phyloP scores from a whole-genome alignment of 2,888 invertebrate species.

The Prosapia bicincta region DNA sequence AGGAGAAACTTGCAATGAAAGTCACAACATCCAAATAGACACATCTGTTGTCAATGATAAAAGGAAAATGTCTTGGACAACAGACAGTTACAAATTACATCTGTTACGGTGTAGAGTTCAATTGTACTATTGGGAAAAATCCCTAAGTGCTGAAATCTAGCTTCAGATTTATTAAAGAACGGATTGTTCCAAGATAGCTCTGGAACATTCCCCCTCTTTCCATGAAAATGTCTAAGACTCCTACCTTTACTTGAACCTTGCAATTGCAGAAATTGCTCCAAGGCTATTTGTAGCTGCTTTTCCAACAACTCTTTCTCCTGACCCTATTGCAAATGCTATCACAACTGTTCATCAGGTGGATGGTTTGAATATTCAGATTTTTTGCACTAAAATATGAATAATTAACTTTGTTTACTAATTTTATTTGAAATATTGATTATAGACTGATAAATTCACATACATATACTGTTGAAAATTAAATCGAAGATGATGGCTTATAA shows the following conservation, averaged over 20 bases:
- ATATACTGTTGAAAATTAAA: constrained; percentile 3
- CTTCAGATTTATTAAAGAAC: constrained; percentile 11
- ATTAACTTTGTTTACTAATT: no score
- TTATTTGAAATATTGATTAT: no score
- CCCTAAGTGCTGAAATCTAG: constrained; percentile 6
- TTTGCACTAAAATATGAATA: no score
- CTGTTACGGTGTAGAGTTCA: neutral
- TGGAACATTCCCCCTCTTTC: constrained; percentile 9
- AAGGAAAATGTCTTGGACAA: constrained; percentile 11
- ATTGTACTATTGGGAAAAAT: constrained; percentile 14
- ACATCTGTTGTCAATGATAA: constrained; percentile 3
- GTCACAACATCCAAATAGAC: no score
- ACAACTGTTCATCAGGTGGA: no score
- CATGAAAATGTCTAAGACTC: constrained; percentile 4
- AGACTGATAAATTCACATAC: no score
- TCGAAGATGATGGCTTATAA: constrained; percentile 5
- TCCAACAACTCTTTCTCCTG: constrained; percentile 8
- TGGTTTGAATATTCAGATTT: no score
- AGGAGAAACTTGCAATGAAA: no score
- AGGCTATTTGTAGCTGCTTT: constrained; percentile 13
- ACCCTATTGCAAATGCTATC: constrained; percentile 10
- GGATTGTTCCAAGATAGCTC: constrained; percentile 12
- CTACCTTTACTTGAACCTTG: constrained; percentile 13
- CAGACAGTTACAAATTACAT: constrained; percentile 10
- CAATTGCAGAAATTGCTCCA: constrained; percentile 11